Conservation (phyloP, 2,797 vertebrate species). For the Astyanax mexicanus region DNA sequence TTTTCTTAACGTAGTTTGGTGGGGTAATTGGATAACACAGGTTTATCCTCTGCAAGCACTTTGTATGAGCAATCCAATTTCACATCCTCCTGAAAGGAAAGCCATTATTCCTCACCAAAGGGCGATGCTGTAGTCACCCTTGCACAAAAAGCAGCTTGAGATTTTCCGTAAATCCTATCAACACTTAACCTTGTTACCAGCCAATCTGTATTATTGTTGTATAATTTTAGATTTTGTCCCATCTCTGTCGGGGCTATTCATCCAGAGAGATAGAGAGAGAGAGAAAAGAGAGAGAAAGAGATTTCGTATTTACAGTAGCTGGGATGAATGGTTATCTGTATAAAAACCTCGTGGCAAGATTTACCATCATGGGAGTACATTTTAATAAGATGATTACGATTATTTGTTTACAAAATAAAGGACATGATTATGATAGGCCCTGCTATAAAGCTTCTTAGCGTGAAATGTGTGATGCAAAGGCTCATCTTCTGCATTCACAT, state of each 20-base stretch:
- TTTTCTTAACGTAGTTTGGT: slow-evolving; percentile 81
- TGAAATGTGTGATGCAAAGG: neutral
- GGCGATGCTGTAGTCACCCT: slow-evolving; percentile 82
- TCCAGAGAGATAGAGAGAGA: slow-evolving; percentile 72
- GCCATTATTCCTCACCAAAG: slow-evolving; percentile 85
- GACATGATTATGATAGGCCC: neutral
- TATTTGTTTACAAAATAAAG: slow-evolving; percentile 16
- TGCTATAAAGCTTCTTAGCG: neutral
- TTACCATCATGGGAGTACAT: neutral
- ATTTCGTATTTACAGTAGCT: slow-evolving; percentile 58
- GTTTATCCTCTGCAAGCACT: slow-evolving; percentile 86
- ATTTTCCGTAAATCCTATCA: slow-evolving; percentile 83
- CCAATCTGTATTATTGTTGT: slow-evolving; percentile 86
- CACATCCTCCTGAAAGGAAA: slow-evolving; percentile 84
- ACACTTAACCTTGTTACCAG: slow-evolving; percentile 83
- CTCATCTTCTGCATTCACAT: neutral
- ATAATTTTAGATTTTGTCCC: slow-evolving; percentile 82
- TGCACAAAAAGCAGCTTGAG: slow-evolving; percentile 78
- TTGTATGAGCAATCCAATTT: slow-evolving; percentile 89
- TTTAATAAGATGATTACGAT: slow-evolving; percentile 17
- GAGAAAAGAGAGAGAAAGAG: slow-evolving; percentile 73
- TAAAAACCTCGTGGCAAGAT: slow-evolving; percentile 24
- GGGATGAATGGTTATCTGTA: slow-evolving; percentile 15
- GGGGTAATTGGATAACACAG: slow-evolving; percentile 87
- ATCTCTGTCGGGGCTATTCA: slow-evolving; percentile 76